Conservation (phyloP, 2,888 invertebrate species). For the Agonum fuliginosum region DNA sequence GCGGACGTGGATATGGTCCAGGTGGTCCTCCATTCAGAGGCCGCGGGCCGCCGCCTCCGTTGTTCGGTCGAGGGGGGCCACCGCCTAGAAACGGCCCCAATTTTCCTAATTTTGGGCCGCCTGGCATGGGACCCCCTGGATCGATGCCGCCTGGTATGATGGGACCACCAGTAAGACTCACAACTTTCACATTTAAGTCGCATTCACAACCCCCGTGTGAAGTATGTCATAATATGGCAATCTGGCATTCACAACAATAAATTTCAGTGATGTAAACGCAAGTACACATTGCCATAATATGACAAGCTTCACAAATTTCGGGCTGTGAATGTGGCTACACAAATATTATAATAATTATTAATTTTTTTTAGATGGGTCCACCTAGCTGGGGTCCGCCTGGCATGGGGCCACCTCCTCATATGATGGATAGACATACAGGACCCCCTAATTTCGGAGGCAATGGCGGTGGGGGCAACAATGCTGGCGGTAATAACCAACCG, state of each 20-base stretch:
- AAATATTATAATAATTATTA: neutral
- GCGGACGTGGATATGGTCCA: slow-evolving; percentile 81
- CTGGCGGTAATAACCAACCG: slow-evolving; percentile 36
- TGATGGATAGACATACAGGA: slow-evolving; percentile 65
- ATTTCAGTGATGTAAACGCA: too few species aligned
- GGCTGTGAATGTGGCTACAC: too few species aligned
- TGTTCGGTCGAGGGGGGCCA: slow-evolving; percentile 74
- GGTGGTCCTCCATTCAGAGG: slow-evolving; percentile 71
- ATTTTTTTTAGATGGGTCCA: slow-evolving; percentile 24
- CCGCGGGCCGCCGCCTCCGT: slow-evolving; percentile 74
- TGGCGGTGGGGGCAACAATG: slow-evolving; percentile 46
- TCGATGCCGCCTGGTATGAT: slow-evolving; percentile 76
- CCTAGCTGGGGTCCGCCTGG: slow-evolving; percentile 62
- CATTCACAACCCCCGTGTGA: too few species aligned
- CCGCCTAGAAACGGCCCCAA: slow-evolving; percentile 73
- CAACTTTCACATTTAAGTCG: too few species aligned
- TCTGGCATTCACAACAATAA: too few species aligned
- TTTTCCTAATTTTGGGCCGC: slow-evolving; percentile 73
- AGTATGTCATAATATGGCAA: too few species aligned
- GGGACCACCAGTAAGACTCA: slow-evolving; percentile 71
- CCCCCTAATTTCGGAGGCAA: slow-evolving; percentile 64
- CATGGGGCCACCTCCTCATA: slow-evolving; percentile 70
- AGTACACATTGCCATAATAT: too few species aligned
- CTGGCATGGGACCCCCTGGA: slow-evolving; percentile 74
- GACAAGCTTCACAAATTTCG: too few species aligned